phyloP scores from a whole-genome alignment of 2,888 invertebrate genomes.

The Oxycera nigricornis region DNA sequence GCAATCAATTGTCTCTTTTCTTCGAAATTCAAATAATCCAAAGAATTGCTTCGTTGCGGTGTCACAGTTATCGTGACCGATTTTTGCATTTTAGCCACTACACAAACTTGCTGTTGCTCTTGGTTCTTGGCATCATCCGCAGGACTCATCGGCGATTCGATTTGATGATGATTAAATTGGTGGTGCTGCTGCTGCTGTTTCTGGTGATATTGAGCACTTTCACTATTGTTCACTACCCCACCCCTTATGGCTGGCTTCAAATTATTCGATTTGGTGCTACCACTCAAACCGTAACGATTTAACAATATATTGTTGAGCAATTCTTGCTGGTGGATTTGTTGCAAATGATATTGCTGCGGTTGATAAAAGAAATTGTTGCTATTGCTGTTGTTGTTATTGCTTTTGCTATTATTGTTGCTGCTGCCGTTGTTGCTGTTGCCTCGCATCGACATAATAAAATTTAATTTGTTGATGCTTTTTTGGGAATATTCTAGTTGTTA shows the following conservation, averaged over 20 bases:
- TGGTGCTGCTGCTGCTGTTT: slow-evolving; percentile 20
- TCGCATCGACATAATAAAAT: slow-evolving; percentile 59
- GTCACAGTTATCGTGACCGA: slow-evolving; percentile 71
- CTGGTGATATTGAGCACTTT: slow-evolving; percentile 9
- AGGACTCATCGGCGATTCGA: slow-evolving; percentile 37
- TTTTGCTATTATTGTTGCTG: slow-evolving; percentile 31
- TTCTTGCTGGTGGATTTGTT: slow-evolving; percentile 39
- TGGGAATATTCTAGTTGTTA: too few species aligned
- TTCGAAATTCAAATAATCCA: slow-evolving; percentile 90
- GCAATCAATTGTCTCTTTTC: slow-evolving; percentile 90
- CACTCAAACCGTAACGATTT: slow-evolving; percentile 43
- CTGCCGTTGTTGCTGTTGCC: slow-evolving; percentile 56
- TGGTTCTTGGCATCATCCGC: not conserved
- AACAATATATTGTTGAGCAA: slow-evolving; percentile 38
- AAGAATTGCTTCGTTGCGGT: slow-evolving; percentile 80
- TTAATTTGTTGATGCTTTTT: too few species aligned
- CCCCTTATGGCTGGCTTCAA: not conserved
- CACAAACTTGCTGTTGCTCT: slow-evolving; percentile 54
- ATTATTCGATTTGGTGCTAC: not conserved
- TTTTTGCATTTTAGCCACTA: slow-evolving; percentile 64
- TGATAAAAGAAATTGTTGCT: slow-evolving; percentile 8
- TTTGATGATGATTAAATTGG: slow-evolving; percentile 10
- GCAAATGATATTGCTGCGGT: slow-evolving; percentile 23
- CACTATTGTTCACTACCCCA: not conserved
- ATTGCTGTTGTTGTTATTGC: slow-evolving; percentile 39